These are phyloP conservation scores for Anas capensis DNA, from an alignment of 2,797 vertebrate species.

Conservation along the genomic window DNA sequence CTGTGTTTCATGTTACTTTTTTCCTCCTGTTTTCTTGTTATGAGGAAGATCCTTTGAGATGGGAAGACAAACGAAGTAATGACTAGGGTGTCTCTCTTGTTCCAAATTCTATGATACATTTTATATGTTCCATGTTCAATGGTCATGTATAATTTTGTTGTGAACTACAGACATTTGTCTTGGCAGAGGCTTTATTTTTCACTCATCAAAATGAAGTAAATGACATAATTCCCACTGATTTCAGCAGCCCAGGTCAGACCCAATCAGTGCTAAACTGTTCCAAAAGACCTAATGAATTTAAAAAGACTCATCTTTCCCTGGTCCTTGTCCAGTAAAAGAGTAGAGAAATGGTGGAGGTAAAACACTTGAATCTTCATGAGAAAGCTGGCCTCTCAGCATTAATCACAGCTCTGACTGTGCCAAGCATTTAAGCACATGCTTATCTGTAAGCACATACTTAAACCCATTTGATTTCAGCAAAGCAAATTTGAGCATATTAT, in stretches of 20 bases:
- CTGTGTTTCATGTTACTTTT: background rate
- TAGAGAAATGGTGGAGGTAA: slow-evolving; percentile 11
- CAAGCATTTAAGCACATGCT: slow-evolving; percentile 66
- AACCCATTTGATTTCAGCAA: slow-evolving; percentile 68
- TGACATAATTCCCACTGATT: background rate
- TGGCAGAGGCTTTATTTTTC: background rate
- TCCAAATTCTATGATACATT: background rate
- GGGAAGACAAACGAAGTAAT: background rate
- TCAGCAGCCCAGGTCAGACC: background rate
- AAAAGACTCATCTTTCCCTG: background rate
- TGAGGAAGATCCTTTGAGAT: background rate
- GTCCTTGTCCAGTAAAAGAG: background rate
- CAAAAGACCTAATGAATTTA: background rate
- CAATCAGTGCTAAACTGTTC: background rate
- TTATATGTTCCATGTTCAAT: background rate
- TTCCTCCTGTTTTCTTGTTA: background rate
- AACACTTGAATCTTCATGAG: slow-evolving; percentile 42
- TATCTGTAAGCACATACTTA: slow-evolving; percentile 73
- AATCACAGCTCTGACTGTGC: slow-evolving; percentile 44
- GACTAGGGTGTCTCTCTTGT: background rate
- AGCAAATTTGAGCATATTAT: slow-evolving; percentile 72
- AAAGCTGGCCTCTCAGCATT: slow-evolving; percentile 23
- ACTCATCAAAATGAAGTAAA: background rate
- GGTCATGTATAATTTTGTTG: slow-evolving; percentile 10
- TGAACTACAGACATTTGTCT: background rate